These are phyloP conservation scores for Siniperca obscura DNA, from an alignment of 2,797 vertebrate species.

Conservation along the genomic window DNA sequence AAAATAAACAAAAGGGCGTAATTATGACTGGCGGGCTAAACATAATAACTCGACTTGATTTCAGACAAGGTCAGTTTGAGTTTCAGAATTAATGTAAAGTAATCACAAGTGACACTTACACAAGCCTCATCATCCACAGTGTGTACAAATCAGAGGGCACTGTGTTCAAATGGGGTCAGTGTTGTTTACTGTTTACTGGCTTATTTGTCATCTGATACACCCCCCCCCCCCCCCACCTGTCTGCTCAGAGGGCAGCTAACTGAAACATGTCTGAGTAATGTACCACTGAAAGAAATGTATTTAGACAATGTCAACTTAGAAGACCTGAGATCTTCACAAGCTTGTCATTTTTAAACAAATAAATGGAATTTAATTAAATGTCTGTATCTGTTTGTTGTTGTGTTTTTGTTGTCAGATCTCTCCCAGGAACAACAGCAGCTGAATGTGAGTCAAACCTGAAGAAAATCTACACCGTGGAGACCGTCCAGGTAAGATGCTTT, in stretches of 20 bases:
- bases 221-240: conserved; percentile 19
- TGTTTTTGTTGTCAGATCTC: conserved; percentile 86
- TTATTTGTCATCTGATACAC: conserved; percentile 73
- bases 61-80: conserved; percentile 5
- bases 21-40: conserved; percentile 15
- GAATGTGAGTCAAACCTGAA: conserved; percentile 96
- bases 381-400: conserved; percentile 1
- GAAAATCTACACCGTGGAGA: conserved; percentile 96
- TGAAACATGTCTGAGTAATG: conserved; percentile 21
- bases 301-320: not conserved
- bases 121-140: conserved; percentile 38
- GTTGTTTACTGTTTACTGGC: conserved; percentile 81
- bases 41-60: not conserved
- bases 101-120: conserved; percentile 42
- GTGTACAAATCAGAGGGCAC: conserved; percentile 48
- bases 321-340: too few species aligned
- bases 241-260: conserved; percentile 34
- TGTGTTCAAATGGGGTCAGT: conserved; percentile 74
- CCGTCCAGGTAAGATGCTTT: conserved; percentile 90
- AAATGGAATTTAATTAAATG: conserved; percentile 4
- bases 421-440: conserved; percentile 94
- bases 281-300: not conserved
- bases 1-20: conserved; percentile 45
- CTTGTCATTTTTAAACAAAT: not conserved
- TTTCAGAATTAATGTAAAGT: not conserved